Evolutionary conservation across 1,140 invertebrate genomes (phyloP).

Genomic region (Drosophila subpulchrella): DNA sequence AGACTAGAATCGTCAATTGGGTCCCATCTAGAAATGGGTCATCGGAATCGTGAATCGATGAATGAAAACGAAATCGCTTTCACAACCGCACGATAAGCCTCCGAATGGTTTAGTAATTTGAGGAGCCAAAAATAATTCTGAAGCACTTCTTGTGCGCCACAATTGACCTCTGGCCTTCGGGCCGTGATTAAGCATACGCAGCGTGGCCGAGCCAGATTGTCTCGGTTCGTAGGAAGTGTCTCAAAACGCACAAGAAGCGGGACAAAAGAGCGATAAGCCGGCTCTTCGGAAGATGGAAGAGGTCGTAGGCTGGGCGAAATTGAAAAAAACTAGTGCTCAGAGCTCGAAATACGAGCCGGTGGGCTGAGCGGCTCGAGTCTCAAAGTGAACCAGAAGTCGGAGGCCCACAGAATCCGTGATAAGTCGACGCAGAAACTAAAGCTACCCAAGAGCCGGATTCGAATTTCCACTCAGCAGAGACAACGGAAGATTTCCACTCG

Average conservation of each 20-base stretch:
- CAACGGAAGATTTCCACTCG: slow-evolving; percentile 28
- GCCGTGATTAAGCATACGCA: slow-evolving; percentile 28
- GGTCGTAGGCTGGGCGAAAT: slow-evolving; percentile 15
- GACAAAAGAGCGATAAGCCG: slow-evolving; percentile 25
- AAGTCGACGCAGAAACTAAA: slow-evolving; percentile 39
- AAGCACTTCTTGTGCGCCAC: slow-evolving; percentile 8
- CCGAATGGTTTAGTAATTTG: slow-evolving; percentile 19
- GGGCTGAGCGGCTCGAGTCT: neutral
- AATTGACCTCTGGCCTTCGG: slow-evolving; percentile 3
- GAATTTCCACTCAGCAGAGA: slow-evolving; percentile 20
- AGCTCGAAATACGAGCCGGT: slow-evolving; percentile 22
- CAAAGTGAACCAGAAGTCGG: slow-evolving; percentile 20
- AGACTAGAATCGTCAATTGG: slow-evolving; percentile 44
- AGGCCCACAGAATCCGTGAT: slow-evolving; percentile 28
- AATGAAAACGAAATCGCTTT: slow-evolving; percentile 46
- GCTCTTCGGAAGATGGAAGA: slow-evolving; percentile 5
- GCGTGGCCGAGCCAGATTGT: neutral
- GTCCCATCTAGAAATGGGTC: slow-evolving; percentile 51
- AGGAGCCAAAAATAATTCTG: slow-evolving; percentile 19
- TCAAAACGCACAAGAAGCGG: slow-evolving; percentile 8
- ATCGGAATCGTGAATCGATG: slow-evolving; percentile 54
- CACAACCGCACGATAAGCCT: slow-evolving; percentile 26
- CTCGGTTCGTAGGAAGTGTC: neutral
- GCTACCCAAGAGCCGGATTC: slow-evolving; percentile 34
- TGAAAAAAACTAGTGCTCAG: slow-evolving; percentile 15